Conservation (phyloP, 2,113 vertebrate species). For the Dasyurus viverrinus region DNA sequence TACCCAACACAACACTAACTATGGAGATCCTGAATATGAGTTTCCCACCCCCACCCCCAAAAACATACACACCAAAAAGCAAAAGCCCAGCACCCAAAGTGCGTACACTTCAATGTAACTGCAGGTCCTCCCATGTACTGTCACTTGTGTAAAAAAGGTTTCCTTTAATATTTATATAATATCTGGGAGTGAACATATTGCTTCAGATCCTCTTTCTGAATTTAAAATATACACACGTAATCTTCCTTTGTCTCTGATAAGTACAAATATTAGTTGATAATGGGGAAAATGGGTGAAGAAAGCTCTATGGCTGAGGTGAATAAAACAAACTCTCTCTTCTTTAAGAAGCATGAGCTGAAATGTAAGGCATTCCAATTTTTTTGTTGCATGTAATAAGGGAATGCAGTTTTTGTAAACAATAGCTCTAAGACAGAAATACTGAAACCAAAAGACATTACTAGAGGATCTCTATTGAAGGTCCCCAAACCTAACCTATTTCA, state of each 20-base stretch:
- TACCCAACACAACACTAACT: constrained; percentile 66
- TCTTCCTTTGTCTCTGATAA: constrained; percentile 74
- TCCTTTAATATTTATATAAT: constrained; percentile 50
- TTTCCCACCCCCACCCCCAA: constrained; percentile 5
- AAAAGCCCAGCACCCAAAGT: constrained; percentile 62
- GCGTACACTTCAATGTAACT: constrained; percentile 45
- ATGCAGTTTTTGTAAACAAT: constrained; percentile 89
- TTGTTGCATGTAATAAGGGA: constrained; percentile 84
- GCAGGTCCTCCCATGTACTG: constrained; percentile 18
- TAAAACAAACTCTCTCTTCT: constrained; percentile 77
- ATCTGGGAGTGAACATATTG: constrained; percentile 72
- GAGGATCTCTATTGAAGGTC: constrained; percentile 76
- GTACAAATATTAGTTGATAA: constrained; percentile 66
- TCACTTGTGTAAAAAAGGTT: constrained; percentile 49
- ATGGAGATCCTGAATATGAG: constrained; percentile 60
- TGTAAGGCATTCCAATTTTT: constrained; percentile 86
- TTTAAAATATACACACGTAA: constrained; percentile 54
- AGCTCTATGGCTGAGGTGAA: constrained; percentile 73
- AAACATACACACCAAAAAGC: constrained; percentile 34
- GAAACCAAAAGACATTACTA: constrained; percentile 78
- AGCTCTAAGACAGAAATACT: constrained; percentile 83
- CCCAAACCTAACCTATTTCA: constrained; percentile 73
- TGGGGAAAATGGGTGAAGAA: constrained; percentile 58
- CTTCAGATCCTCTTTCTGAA: constrained; percentile 69
- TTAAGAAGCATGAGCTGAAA: constrained; percentile 84